Evolutionary conservation across 2,888 invertebrate genomes (phyloP), one percentile per base, ranked within the genome.

Genomic region (Drosophila dives): DNA sequence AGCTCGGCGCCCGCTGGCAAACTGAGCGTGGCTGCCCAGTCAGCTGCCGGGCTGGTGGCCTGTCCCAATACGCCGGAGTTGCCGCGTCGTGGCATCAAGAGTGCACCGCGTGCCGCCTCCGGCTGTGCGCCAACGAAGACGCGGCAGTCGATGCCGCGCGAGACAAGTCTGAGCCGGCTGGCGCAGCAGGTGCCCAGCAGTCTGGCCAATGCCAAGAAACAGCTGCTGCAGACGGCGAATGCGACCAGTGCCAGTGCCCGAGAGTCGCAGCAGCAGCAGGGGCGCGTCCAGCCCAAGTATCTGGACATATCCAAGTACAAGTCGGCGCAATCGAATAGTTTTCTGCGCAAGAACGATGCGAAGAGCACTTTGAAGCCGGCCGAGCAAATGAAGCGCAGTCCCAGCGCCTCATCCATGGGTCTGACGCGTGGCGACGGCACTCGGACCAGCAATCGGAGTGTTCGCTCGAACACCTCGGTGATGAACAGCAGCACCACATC

Each of bases 271-370:
- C 73, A 73, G 60, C 48, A 62, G 45, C 89, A 88, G 61, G 36
- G 26, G 56, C 90, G 92, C 2, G 90, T 93, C 53, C 92, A 92
- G 72, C 93, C 93, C 15, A 94, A 95, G 56, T 95, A 95, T 86
- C 90, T 95, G 69, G 95, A 95, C 92, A 95, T 95, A 72, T 95
- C 95, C 56, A 95, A 95, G 91, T 95, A 95, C 91, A 95, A 95
- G 91, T 93, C 92, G 55, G 93, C 93, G 2, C 93, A 94, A 70
- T 91, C 92, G 8, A 92, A 92, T 65, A 94, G 92, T 81, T 95
- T 93, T 81, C 83, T 93, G 48, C 92, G 95, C 15, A 91, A 94
- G 48, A 95, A 95, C 83, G 95, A 95, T 59, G 94, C 94, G 83
- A 93, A 93, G 81, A 93, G 92, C 76, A 93, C 93, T 3, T 78